Evolutionary conservation across 2,113 vertebrate species (phyloP).

Genomic region (Entelurus aequoreus): DNA sequence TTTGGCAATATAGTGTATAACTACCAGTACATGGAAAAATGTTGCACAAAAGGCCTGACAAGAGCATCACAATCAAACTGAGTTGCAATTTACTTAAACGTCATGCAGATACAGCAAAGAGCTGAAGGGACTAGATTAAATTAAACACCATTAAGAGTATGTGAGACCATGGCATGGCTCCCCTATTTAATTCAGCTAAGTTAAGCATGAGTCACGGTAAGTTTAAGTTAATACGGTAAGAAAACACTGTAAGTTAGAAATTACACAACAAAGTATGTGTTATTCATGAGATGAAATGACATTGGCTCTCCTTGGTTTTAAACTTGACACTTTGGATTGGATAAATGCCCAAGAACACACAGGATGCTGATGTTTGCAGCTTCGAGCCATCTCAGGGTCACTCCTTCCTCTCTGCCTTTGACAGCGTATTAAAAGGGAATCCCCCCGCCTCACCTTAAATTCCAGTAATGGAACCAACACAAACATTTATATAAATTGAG

Average conservation of each 20-base stretch:
- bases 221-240: conserved; percentile 22
- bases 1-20: neutral
- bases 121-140: neutral
- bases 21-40: neutral
- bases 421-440: conserved; percentile 26
- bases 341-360: conserved; percentile 13
- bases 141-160: conserved; percentile 16
- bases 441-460: conserved; percentile 10
- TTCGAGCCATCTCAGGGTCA: conserved; percentile 15
- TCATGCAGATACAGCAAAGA: conserved; percentile 9
- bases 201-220: conserved; percentile 4
- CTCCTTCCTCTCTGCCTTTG: neutral
- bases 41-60: neutral
- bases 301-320: conserved; percentile 35
- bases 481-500: conserved; percentile 28
- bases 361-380: conserved; percentile 40
- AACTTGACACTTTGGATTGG: conserved; percentile 25
- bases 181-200: conserved; percentile 21
- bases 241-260: conserved; percentile 6
- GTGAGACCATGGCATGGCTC: conserved; percentile 2
- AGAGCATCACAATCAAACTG: neutral
- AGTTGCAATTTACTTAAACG: conserved; percentile 1
- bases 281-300: conserved; percentile 37
- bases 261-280: conserved; percentile 4
- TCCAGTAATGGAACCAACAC: conserved; percentile 6